These are phyloP conservation scores for Pelusios castaneus DNA, from an alignment of 2,113 vertebrate species.

Conservation along the genomic window DNA sequence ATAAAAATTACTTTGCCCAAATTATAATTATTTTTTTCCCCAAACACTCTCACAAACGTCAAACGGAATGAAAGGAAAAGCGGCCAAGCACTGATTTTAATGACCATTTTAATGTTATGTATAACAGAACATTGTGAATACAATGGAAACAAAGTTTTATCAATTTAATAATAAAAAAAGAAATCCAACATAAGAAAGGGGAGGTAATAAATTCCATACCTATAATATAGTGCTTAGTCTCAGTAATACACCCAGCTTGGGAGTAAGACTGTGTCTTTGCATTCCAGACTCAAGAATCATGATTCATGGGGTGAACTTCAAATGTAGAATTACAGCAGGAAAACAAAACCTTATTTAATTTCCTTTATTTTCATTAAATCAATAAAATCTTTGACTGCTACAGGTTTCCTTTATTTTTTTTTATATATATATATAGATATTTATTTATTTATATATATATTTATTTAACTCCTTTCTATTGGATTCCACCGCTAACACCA, in stretches of 20 bases:
- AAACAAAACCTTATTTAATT: slow-evolving; percentile 67
- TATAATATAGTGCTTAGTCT: slow-evolving; percentile 91
- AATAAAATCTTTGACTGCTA: slow-evolving; percentile 84
- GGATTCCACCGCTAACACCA: slow-evolving; percentile 76
- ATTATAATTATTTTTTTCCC: slow-evolving; percentile 85
- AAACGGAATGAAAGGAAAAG: slow-evolving; percentile 82
- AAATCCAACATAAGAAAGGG: slow-evolving; percentile 81
- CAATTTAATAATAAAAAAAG: slow-evolving; percentile 84
- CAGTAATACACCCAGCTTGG: slow-evolving; percentile 83
- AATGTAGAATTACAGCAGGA: slow-evolving; percentile 78
- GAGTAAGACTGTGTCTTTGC: slow-evolving; percentile 77
- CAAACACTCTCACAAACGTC: slow-evolving; percentile 80
- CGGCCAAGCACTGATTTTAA: slow-evolving; percentile 85
- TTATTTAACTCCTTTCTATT: slow-evolving; percentile 70
- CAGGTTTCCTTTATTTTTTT: slow-evolving; percentile 83
- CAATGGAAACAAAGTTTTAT: slow-evolving; percentile 90
- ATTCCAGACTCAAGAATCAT: slow-evolving; percentile 80
- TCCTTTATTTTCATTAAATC: slow-evolving; percentile 82
- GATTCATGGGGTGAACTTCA: slow-evolving; percentile 78
- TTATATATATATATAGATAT: slow-evolving; percentile 67
- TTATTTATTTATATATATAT: slow-evolving; percentile 59
- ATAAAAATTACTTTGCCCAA: slow-evolving; percentile 89
- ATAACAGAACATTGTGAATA: slow-evolving; percentile 92
- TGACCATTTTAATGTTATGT: slow-evolving; percentile 97
- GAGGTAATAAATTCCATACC: slow-evolving; percentile 83